Conservation (phyloP, 2,888 invertebrate genomes). For the Chloroclystis v-ata region DNA sequence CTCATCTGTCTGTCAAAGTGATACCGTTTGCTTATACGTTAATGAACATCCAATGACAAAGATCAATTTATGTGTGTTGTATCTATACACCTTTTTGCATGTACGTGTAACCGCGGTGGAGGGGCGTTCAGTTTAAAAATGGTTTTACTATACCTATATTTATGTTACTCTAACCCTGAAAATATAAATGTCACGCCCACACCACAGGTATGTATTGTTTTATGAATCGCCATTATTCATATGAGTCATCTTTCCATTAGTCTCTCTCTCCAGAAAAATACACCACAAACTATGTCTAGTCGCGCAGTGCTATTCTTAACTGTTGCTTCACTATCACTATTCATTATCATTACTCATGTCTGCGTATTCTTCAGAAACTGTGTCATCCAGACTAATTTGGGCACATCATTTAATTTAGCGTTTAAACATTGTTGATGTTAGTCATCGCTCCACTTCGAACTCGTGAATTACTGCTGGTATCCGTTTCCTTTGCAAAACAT, state of each 20-base stretch:
- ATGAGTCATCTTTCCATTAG: conserved; percentile 1
- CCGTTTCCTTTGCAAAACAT: conserved; percentile 23
- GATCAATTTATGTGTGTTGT: too few species aligned
- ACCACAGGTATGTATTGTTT: conserved; percentile 11
- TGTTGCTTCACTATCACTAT: conserved; percentile 12
- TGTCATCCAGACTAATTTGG: conserved; percentile 28
- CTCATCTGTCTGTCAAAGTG: too few species aligned
- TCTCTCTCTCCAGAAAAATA: conserved; percentile 4
- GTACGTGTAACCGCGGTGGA: too few species aligned
- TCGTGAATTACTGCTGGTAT: conserved; percentile 19
- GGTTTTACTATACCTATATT: too few species aligned
- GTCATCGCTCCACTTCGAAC: conserved; percentile 24
- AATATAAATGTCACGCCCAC: conserved; percentile 4
- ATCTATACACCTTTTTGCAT: too few species aligned
- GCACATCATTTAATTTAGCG: conserved; percentile 26
- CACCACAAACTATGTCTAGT: conserved; percentile 2
- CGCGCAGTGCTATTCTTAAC: conserved; percentile 9
- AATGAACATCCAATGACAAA: too few species aligned
- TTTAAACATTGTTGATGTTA: conserved; percentile 27
- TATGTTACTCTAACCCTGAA: too few species aligned
- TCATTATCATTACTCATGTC: conserved; percentile 20
- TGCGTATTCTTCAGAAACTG: conserved; percentile 19
- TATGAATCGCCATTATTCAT: background rate
- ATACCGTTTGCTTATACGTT: too few species aligned
- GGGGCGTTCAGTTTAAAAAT: too few species aligned